Conservation (phyloP, 2,888 invertebrate species). For the Microplitis deprimator region DNA sequence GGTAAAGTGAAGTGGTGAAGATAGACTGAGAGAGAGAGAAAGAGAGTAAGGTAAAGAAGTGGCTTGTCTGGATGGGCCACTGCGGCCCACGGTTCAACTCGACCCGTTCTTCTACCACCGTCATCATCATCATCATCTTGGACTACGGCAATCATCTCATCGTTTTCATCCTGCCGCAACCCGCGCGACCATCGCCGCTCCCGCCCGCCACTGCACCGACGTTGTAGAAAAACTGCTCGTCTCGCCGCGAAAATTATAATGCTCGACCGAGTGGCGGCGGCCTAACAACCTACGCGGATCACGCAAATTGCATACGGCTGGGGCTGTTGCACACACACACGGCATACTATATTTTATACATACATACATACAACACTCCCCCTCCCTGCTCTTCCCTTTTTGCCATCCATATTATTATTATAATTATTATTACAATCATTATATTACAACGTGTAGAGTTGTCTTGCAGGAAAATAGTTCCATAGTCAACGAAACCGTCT, state of each 20-base stretch:
- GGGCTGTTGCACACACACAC: slow-evolving; percentile 36
- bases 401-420: slow-evolving; percentile 30
- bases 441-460: slow-evolving; percentile 14
- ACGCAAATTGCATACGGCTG: slow-evolving; percentile 46
- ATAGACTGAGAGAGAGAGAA: slow-evolving; percentile 16
- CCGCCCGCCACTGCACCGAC: slow-evolving; percentile 29
- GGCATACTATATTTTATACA: slow-evolving; percentile 19
- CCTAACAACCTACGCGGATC: slow-evolving; percentile 46
- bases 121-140: slow-evolving; percentile 43
- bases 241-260: slow-evolving; percentile 47
- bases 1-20: slow-evolving; percentile 10
- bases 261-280: slow-evolving; percentile 46
- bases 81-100: slow-evolving; percentile 50
- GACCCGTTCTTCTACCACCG: slow-evolving; percentile 50
- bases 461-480: background rate
- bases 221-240: slow-evolving; percentile 45
- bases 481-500: background rate
- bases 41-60: slow-evolving; percentile 39
- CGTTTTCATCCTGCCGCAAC: slow-evolving; percentile 55
- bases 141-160: slow-evolving; percentile 57
- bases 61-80: slow-evolving; percentile 47
- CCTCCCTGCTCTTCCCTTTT: slow-evolving; percentile 12
- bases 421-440: slow-evolving; percentile 39
- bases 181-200: slow-evolving; percentile 19
- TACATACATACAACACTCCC: slow-evolving; percentile 22